Conservation (phyloP, 2,888 invertebrate genomes). For the Volucella bombylans region DNA sequence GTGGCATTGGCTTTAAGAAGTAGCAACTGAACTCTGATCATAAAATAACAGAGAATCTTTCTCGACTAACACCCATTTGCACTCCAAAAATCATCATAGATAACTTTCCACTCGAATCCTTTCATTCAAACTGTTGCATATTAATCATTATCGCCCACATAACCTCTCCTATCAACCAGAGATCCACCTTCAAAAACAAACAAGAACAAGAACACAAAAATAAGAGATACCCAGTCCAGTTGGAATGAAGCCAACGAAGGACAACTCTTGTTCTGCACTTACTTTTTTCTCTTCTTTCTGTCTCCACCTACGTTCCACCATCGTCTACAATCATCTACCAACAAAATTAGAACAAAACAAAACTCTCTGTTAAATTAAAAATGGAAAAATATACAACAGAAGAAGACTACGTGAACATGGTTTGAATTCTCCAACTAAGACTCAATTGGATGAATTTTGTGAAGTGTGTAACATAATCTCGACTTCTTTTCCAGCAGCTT, state of each 20-base stretch:
- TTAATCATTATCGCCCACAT: slow-evolving; percentile 48
- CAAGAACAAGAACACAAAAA: neutral
- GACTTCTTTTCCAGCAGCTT: neutral
- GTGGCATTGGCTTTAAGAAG: no score
- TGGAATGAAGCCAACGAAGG: slow-evolving; percentile 53
- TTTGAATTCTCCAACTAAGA: slow-evolving; percentile 17
- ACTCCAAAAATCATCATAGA: slow-evolving; percentile 9
- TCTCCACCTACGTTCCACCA: neutral
- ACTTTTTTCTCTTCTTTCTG: slow-evolving; percentile 8
- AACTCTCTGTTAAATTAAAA: neutral
- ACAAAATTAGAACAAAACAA: no score
- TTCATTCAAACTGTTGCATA: slow-evolving; percentile 60
- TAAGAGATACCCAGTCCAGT: slow-evolving; percentile 26
- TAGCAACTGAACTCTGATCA: neutral
- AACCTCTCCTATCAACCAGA: slow-evolving; percentile 37
- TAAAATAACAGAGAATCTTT: slow-evolving; percentile 12
- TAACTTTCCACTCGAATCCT: slow-evolving; percentile 27
- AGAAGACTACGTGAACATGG: neutral
- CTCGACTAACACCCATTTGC: neutral
- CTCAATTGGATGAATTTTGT: slow-evolving; percentile 31
- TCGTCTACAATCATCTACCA: no score
- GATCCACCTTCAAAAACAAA: slow-evolving; percentile 30
- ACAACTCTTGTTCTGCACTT: slow-evolving; percentile 7
- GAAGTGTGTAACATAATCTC: slow-evolving; percentile 46
- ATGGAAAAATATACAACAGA: neutral